phyloP scores from a whole-genome alignment of 2,888 invertebrate species.

The Luffia ferchaultella region DNA sequence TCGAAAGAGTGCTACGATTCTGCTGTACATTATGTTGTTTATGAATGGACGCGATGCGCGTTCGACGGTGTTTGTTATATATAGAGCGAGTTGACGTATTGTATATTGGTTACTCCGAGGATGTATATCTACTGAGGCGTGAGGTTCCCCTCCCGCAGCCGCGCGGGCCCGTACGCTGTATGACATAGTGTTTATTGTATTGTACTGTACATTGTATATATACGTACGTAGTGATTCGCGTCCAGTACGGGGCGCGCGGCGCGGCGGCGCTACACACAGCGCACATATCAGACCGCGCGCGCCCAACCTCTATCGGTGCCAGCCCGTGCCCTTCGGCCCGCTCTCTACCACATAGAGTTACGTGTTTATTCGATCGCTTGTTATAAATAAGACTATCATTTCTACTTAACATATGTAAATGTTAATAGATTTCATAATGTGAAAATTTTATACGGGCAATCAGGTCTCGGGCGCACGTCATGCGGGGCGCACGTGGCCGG shows the following conservation, averaged over 20 bases:
- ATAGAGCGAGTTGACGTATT: conserved; percentile 61
- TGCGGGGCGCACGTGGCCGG: not conserved
- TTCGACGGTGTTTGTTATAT: conserved; percentile 53
- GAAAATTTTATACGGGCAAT: not conserved
- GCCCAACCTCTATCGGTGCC: not conserved
- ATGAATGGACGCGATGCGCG: conserved; percentile 45
- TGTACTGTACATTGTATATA: conserved; percentile 63
- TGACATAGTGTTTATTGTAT: conserved; percentile 50
- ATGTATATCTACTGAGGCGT: conserved; percentile 53
- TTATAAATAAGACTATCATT: not conserved
- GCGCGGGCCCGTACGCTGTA: conserved; percentile 41
- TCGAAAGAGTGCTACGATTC: conserved; percentile 59
- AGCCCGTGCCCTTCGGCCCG: not conserved
- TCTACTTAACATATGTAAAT: not conserved
- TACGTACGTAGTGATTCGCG: conserved; percentile 25
- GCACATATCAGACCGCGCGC: conserved; percentile 56
- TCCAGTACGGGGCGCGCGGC: conserved; percentile 33
- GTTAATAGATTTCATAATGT: not conserved
- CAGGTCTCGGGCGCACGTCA: not conserved
- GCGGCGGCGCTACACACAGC: conserved; percentile 53
- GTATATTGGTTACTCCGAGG: conserved; percentile 42
- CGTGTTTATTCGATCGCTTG: not conserved
- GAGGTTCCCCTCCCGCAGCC: conserved; percentile 36
- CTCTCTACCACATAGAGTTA: not conserved
- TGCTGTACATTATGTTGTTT: conserved; percentile 59